Conservation (phyloP, 2,888 invertebrate species). For the Antheraea yamamai region DNA sequence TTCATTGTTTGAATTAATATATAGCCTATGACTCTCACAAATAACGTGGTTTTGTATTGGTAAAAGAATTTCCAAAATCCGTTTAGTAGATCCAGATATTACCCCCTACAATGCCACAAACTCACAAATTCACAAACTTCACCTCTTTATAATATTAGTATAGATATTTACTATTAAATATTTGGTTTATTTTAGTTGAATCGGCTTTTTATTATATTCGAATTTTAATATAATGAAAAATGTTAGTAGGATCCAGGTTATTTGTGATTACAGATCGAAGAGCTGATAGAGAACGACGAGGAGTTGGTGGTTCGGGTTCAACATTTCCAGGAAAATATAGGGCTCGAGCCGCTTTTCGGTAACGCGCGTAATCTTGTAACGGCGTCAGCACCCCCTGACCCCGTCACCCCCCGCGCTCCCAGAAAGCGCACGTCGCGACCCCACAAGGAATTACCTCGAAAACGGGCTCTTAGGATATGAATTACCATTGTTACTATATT, state of each 20-base stretch:
- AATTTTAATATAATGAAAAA: background rate
- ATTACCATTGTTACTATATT: background rate
- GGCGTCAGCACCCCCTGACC: constrained; percentile 66
- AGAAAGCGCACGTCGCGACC: constrained; percentile 32
- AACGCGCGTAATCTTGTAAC: constrained; percentile 73
- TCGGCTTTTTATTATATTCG: background rate
- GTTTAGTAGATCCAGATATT: too few species aligned
- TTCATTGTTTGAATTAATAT: too few species aligned
- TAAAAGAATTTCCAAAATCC: too few species aligned
- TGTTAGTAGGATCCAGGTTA: background rate
- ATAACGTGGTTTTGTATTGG: too few species aligned
- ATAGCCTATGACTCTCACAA: too few species aligned
- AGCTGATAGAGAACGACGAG: constrained; percentile 69
- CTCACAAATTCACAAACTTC: too few species aligned
- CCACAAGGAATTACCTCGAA: constrained; percentile 34
- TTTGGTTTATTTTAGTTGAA: background rate
- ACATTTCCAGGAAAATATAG: constrained; percentile 66
- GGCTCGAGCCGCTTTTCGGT: constrained; percentile 55
- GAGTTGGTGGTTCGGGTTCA: constrained; percentile 64
- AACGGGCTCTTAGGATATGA: constrained; percentile 51
- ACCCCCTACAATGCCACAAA: too few species aligned
- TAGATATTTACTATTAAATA: background rate
- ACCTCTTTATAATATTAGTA: too few species aligned
- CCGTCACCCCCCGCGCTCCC: constrained; percentile 60
- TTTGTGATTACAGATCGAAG: constrained; percentile 61